A percentile compares a stretch with the other conserved stretches of the same genome.
phyloP scores from a whole-genome alignment of 2,888 invertebrate genomes.

The Nemotelus pantherinus region DNA sequence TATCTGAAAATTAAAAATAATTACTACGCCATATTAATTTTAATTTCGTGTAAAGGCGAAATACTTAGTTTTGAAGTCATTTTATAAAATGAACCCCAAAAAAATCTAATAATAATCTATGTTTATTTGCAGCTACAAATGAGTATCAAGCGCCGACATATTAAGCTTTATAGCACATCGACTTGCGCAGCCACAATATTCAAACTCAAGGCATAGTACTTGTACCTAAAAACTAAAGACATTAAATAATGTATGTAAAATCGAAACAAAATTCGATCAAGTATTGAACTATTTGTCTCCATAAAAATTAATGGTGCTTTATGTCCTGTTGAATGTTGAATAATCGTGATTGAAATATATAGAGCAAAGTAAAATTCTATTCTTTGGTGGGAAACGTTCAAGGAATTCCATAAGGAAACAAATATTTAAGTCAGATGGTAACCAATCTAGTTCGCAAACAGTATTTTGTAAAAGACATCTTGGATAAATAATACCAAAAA shows the following conservation, averaged over 20 bases:
- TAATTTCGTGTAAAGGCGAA: too few species aligned
- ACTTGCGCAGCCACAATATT: slow-evolving; percentile 4
- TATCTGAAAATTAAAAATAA: too few species aligned
- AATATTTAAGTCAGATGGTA: slow-evolving; percentile 18
- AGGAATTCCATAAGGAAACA: neutral
- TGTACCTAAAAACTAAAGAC: slow-evolving; percentile 20
- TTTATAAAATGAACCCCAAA: too few species aligned
- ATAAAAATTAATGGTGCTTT: slow-evolving; percentile 16
- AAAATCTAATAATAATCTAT: too few species aligned
- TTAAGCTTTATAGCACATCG: slow-evolving; percentile 61
- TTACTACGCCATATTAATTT: too few species aligned
- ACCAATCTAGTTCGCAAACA: slow-evolving; percentile 39
- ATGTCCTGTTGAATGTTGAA: slow-evolving; percentile 2
- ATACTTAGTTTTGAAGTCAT: too few species aligned
- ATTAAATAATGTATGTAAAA: slow-evolving; percentile 1
- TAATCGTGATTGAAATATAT: neutral
- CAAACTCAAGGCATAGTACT: slow-evolving; percentile 28
- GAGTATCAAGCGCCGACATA: slow-evolving; percentile 80
- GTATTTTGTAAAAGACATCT: slow-evolving; percentile 37
- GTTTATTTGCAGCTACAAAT: slow-evolving; percentile 69
- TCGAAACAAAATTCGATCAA: neutral
- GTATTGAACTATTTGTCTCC: slow-evolving; percentile 38
- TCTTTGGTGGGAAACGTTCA: neutral
- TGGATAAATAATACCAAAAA: slow-evolving; percentile 30
- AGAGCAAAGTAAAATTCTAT: neutral